A percentile compares a stretch with the other conserved stretches of the same genome.
phyloP scores from a whole-genome alignment of 2,888 invertebrate genomes.

The Eupithecia vulgata region DNA sequence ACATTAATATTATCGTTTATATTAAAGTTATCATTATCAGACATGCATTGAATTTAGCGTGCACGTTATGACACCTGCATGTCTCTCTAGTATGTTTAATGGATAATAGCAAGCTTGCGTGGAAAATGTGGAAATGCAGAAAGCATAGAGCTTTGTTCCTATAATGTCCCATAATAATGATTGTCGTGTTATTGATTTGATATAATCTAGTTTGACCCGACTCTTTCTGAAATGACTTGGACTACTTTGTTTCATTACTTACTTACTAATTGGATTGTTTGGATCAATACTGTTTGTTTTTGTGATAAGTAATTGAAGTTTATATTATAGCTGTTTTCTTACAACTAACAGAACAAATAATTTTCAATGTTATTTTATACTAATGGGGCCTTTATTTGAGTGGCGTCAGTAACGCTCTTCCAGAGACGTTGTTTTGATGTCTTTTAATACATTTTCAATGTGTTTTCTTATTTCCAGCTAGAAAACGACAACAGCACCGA shows the following conservation, averaged over 20 bases:
- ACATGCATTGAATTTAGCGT: slow-evolving; percentile 4
- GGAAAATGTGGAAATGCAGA: slow-evolving; percentile 16
- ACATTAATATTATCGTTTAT: background rate
- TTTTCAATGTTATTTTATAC: no score
- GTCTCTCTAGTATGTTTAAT: background rate
- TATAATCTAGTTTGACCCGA: slow-evolving; percentile 1
- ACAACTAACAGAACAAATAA: background rate
- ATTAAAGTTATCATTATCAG: background rate
- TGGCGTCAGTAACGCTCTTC: background rate
- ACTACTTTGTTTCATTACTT: background rate
- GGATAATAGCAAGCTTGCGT: slow-evolving; percentile 11
- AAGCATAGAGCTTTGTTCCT: background rate
- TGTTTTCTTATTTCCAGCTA: slow-evolving; percentile 69
- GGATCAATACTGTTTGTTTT: background rate
- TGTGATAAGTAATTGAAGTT: background rate
- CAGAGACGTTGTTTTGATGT: background rate
- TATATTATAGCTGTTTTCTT: background rate
- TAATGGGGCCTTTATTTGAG: background rate
- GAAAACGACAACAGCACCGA: slow-evolving; percentile 80
- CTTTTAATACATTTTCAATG: background rate
- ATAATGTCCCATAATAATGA: background rate
- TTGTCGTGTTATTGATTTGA: slow-evolving; percentile 5
- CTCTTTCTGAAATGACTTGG: background rate
- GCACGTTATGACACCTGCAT: slow-evolving; percentile 18
- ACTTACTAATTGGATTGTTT: background rate